Evolutionary conservation across 2,797 vertebrate genomes (phyloP).

Genomic region (Myioborus miniatus): DNA sequence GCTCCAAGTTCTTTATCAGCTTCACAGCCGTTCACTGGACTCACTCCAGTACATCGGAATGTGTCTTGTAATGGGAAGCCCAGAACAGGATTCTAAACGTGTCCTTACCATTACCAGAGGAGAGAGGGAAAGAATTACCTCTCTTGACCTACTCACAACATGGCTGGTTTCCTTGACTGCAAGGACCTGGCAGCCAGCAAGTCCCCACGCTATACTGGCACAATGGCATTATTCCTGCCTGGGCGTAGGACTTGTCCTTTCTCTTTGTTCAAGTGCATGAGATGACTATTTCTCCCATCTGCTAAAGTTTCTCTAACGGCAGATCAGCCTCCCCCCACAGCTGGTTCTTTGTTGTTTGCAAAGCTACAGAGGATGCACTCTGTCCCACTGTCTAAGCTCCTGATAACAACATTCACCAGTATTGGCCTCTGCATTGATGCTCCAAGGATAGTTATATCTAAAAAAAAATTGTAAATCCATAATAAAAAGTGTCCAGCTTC

Average conservation of each 20-base stretch:
- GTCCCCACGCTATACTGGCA: neutral
- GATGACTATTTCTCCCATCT: neutral
- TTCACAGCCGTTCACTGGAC: neutral
- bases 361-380: neutral
- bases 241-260: neutral
- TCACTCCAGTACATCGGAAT: neutral
- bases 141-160: neutral
- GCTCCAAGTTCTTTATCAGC: neutral
- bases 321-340: neutral
- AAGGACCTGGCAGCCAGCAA: neutral
- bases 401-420: neutral
- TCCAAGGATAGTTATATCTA: neutral
- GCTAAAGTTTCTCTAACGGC: neutral
- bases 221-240: rapidly evolving
- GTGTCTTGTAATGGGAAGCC: neutral
- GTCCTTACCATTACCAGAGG: neutral
- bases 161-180: neutral
- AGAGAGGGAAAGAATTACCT: neutral
- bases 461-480: neutral
- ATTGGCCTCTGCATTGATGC: rapidly evolving
- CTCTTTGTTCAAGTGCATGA: neutral
- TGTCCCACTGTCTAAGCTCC: neutral
- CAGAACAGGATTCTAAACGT: neutral
- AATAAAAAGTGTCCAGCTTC: neutral
- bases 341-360: neutral